Percentiles rank a stretch among this genome's conserved stretches.
Conservation (phyloP, 1,140 invertebrate species). For the Halesus radiatus region DNA sequence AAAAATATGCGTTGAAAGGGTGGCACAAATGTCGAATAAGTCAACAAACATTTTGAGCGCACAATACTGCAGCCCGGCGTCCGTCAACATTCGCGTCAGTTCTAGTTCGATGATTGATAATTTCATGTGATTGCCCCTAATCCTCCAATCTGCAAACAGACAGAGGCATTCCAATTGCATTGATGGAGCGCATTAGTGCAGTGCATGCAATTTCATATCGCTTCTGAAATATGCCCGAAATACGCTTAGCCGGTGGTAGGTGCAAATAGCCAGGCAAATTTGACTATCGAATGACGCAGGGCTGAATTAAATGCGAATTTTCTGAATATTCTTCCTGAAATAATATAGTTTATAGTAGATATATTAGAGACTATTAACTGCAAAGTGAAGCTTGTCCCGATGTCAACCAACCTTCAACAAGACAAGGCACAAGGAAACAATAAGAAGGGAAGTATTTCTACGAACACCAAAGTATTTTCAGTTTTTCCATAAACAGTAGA, state of each 20-base stretch:
- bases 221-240: slow-evolving; percentile 28
- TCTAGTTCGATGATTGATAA: slow-evolving; percentile 42
- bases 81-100: slow-evolving; percentile 14
- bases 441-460: no score
- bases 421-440: no score
- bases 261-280: neutral
- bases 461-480: no score
- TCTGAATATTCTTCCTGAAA: no score
- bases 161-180: neutral
- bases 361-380: no score
- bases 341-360: no score
- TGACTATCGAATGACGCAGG: neutral
- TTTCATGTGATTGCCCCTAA: slow-evolving; percentile 39
- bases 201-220: slow-evolving; percentile 17
- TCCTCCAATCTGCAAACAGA: slow-evolving; percentile 20
- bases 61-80: neutral
- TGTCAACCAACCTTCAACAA: no score
- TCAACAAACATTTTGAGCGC: neutral
- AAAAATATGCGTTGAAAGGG: no score
- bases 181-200: neutral
- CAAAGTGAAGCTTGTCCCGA: no score
- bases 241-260: neutral
- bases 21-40: no score
- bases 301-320: no score
- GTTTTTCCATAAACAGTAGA: no score